Base-by-base conservation (phyloP, 2,888 invertebrate species). In the Drosophila nr. perissopoda region DNA sequence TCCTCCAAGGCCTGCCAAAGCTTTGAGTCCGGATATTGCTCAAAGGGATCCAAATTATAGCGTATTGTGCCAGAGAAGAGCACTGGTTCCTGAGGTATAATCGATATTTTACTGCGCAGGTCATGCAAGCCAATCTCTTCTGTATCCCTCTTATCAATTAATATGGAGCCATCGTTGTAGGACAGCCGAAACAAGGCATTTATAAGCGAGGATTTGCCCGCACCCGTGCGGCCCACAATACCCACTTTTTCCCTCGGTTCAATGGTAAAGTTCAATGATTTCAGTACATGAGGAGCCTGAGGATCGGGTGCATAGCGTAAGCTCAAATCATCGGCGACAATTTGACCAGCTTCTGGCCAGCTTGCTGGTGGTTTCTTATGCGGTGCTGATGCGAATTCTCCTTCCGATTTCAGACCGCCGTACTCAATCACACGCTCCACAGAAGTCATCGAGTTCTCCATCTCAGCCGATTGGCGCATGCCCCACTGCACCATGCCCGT, bases 381-480 rank as follows among this genome's bases (percentile, higher is more conserved):
- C 11, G 93, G 91, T 3, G 96, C 95, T 0, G 95, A 94, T n/a
- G 96, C 96, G 27, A 97, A 94, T 51, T 95, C 94, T 0, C 91
- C 93, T 92, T 94, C 93, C 0, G 92, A 70, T 36, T 92, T 89
- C 11, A 93, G 81, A 27, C 80, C 69, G 21, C 94, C 94, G 92
- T 97, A 97, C 87, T 97, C 96, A 68, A 96, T 93, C 68, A 95
- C 95, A 78, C 95, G 95, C 93, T 99, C 99, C 0, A 99, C 98
- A 10, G 97, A 96, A 7, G 97, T 97, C 97, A 98, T 97, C 76
- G 96, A 96, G 90, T 97, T 97, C 91, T 96, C 97, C 16, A 97
- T 92, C 91, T 98, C 98, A 1, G 98, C 97, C 82, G 97, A 97
- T 92, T 98, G 98, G 2, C 98, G 94, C 95, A 98, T 97, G 36